Conservation (phyloP, 2,888 invertebrate species). For the Ormyrus pomaceus region DNA sequence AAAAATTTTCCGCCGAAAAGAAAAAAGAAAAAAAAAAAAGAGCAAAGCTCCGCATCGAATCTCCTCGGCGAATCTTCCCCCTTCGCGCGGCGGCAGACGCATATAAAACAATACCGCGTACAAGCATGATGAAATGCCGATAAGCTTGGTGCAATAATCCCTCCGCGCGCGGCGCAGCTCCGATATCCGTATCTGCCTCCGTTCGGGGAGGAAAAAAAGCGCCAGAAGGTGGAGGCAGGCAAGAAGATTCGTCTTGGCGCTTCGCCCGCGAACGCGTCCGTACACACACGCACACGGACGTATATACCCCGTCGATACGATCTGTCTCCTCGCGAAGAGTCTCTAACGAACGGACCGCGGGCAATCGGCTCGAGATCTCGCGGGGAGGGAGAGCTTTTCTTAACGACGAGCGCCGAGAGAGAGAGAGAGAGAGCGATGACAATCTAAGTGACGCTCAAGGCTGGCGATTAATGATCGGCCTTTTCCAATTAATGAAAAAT, state of each 20-base stretch:
- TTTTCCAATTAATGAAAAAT: slow-evolving; percentile 54
- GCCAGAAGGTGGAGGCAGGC: not conserved
- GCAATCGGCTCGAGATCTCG: slow-evolving; percentile 33
- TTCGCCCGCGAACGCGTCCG: not conserved
- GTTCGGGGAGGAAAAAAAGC: not conserved
- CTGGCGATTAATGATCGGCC: slow-evolving; percentile 38
- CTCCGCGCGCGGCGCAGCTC: not conserved
- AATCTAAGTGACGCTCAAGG: slow-evolving; percentile 32
- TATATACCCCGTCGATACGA: slow-evolving; percentile 28
- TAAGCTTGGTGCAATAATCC: slow-evolving; percentile 50
- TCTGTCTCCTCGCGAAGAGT: slow-evolving; percentile 28
- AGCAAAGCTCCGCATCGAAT: not conserved
- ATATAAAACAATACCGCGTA: slow-evolving; percentile 44
- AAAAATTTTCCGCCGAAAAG: too few species aligned
- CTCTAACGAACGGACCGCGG: slow-evolving; percentile 11
- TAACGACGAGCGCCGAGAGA: slow-evolving; percentile 34
- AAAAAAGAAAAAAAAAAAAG: not conserved
- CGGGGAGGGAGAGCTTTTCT: slow-evolving; percentile 37
- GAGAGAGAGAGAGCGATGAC: slow-evolving; percentile 46
- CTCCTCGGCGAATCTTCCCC: not conserved
- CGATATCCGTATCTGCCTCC: slow-evolving; percentile 31
- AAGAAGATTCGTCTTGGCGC: slow-evolving; percentile 18
- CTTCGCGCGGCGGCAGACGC: not conserved
- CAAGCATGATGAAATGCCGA: slow-evolving; percentile 51
- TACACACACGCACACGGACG: slow-evolving; percentile 19